Evolutionary conservation across 2,113 vertebrate species (phyloP), one percentile per base, ranked within the genome.

Genomic region (Sceloporus undulatus): DNA sequence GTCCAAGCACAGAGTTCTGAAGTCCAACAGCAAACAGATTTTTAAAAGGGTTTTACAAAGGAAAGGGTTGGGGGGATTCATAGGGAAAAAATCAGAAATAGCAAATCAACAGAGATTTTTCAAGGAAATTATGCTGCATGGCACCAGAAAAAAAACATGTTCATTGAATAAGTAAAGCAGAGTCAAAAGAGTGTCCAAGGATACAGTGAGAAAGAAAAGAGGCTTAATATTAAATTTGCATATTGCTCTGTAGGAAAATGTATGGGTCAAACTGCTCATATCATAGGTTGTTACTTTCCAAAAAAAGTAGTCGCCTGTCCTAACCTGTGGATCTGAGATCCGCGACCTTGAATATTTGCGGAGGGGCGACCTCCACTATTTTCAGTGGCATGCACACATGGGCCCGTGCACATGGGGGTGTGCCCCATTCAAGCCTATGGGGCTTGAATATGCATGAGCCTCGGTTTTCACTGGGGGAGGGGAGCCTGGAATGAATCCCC

Each of bases 171-270:
- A 34, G 88, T 65, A 79, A n/a, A 87, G 42, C 40, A 66, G 29
- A 82, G 76, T 68, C 70, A 25, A 82, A 62, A 56, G 87, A 90
- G 83, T 6, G 21, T 40, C 21, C 29, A 13, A n/a, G 48, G 18
- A 3, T n/a, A n/a, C 34, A 27, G 25, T 48, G 21, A 85, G 76
- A 88, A n/a, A 42, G 54, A 21, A 66, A 81, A 81, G 0, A 7
- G 65, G 82, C 79, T 86, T 84, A 82, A 66, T 77, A 70, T 79
- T 38, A 76, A 0, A 3, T 6, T 83, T 84, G 89, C 87, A 87
- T 84, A 87, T 34, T 77, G 40, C 0, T 59, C 40, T n/a, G 2
- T 80, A n/a, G 90, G 91, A 89, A 92, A 90, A 87, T 88, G 29
- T 3, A 16, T 75, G 0, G 11, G 34, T 70, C 76, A 70, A 52